Base-by-base conservation (phyloP, 2,888 invertebrate genomes). In the Allacma fusca region DNA sequence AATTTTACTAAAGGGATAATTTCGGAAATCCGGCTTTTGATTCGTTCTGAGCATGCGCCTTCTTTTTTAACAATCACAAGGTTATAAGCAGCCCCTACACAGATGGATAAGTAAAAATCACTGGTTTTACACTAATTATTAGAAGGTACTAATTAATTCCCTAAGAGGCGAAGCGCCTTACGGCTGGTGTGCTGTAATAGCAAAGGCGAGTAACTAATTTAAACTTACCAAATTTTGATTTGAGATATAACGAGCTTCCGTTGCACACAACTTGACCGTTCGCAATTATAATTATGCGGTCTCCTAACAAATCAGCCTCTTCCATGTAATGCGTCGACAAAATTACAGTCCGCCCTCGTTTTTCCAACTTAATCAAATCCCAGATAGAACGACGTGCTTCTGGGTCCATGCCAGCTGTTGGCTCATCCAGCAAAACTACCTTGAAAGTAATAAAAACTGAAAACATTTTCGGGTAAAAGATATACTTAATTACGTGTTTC, bases 241-340 rank as follows among this genome's bases (percentile, higher is more conserved):
- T 95, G 82, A 95, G 88, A 86, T 94, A 95, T 69, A 95, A 86
- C 0, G 94, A 94, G 12, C 94, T 93, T 1, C 95, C 95, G 82
- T 93, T 93, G 85, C 94, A 94, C 24, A 93, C 5, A 5, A 34
- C 2, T 5, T 34, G 2, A 9, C 34, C 34, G 34, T 34, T 9
- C 34, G 2, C 9, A 5, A 34, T 34, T 34, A 34, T 89, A 67
- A 95, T 89, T 85, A 90, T 90, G 80, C 95, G 88, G 85, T 95
- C 94, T 0, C 94, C 94, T 71, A 95, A 87, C 81, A 95, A 93
- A 84, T 95, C 95, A 0, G 95, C 95, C 85, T 95, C 94, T 85
- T 94, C 94, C 94, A 95, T 94, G 86, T 94, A 94, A 87, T 95
- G 94, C 0, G 94, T 34, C 34, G 34, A 34, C 9, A 34, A 34